Percentiles rank a stretch among this genome's conserved stretches.
Evolutionary conservation across 2,797 vertebrate genomes (phyloP).

Genomic region (Phrynocephalus guinanensis): DNA sequence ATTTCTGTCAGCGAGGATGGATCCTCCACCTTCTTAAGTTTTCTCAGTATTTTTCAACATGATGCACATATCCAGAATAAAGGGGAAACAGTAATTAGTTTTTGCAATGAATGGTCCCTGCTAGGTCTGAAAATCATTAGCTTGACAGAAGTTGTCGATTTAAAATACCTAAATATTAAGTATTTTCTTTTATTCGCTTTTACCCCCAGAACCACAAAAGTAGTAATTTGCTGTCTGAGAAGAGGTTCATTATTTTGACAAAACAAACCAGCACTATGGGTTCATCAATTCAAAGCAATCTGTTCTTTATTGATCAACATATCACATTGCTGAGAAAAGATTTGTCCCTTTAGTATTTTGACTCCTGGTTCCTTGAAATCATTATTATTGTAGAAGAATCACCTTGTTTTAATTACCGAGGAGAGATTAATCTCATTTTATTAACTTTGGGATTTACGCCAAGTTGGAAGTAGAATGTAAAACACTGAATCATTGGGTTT

Average conservation of each 20-base stretch:
- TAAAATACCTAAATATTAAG: conserved; percentile 30
- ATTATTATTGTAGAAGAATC: conserved; percentile 69
- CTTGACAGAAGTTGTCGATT: conserved; percentile 54
- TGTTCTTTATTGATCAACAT: conserved; percentile 61
- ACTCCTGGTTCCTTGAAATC: conserved; percentile 56
- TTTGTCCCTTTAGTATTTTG: conserved; percentile 63
- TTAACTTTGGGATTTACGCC: conserved; percentile 67
- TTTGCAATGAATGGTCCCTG: conserved; percentile 38
- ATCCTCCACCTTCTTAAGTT: conserved; percentile 14
- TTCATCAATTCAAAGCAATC: conserved; percentile 68
- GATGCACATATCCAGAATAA: conserved; percentile 41
- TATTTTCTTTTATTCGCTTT: conserved; percentile 40
- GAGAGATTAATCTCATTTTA: conserved; percentile 51
- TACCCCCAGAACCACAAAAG: conserved; percentile 50
- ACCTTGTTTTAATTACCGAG: conserved; percentile 67
- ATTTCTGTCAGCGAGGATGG: conserved; percentile 24
- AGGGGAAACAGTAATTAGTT: conserved; percentile 45
- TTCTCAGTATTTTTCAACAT: conserved; percentile 49
- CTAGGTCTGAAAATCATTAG: conserved; percentile 46
- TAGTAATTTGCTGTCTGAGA: conserved; percentile 56
- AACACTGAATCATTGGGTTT: conserved; percentile 46
- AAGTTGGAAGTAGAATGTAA: conserved; percentile 62
- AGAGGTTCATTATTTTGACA: conserved; percentile 61
- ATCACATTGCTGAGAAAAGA: conserved; percentile 56
- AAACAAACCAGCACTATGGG: conserved; percentile 60